Evolutionary conservation across 1,140 invertebrate genomes (phyloP).

Genomic region (Euglossa dilemma): DNA sequence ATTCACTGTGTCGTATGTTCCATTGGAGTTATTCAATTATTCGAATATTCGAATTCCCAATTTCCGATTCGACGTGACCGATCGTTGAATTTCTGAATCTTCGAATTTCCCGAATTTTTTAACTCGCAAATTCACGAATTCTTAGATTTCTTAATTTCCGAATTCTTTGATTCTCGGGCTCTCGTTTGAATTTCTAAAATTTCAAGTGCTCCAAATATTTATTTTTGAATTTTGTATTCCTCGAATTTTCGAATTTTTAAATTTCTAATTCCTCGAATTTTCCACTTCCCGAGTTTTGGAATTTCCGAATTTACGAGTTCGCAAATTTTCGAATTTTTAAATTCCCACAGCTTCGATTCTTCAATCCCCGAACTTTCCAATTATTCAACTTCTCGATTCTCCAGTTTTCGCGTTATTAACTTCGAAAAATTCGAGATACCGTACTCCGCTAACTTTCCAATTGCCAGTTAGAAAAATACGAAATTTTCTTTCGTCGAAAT

Average conservation of each 20-base stretch:
- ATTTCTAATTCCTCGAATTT: background rate
- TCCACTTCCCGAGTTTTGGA: background rate
- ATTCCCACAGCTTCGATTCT: background rate
- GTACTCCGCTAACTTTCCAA: background rate
- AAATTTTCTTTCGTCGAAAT: background rate
- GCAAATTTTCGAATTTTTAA: background rate
- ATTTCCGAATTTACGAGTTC: background rate
- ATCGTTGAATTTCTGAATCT: background rate
- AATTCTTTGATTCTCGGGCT: no score
- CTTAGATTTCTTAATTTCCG: no score
- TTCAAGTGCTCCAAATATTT: background rate
- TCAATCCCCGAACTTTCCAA: background rate
- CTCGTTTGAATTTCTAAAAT: no score
- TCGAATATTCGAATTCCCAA: background rate
- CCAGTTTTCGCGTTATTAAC: background rate
- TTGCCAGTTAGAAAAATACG: no score
- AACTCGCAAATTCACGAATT: no score
- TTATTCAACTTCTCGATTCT: background rate
- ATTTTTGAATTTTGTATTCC: background rate
- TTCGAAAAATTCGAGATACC: background rate
- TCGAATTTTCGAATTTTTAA: background rate
- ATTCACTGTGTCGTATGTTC: slow-evolving; percentile 64
- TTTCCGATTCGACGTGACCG: no score
- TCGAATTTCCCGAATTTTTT: background rate
- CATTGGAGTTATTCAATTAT: no score